Conservation (phyloP, 2,113 vertebrate genomes). For the Sphaerodactylus townsendi region DNA sequence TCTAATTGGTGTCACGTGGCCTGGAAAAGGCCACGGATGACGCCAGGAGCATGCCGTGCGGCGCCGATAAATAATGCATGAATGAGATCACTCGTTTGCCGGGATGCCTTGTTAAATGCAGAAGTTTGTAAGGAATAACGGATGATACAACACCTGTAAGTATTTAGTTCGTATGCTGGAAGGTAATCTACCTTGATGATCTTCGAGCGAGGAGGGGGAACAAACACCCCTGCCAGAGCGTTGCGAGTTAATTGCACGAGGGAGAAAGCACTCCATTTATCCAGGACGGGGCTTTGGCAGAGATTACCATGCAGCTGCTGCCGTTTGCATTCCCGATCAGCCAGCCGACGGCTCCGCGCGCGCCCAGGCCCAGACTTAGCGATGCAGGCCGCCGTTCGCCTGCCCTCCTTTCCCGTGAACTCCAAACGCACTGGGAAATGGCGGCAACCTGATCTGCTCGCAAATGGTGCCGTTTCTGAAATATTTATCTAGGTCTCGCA, state of each 20-base stretch:
- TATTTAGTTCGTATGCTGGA: slow-evolving; percentile 80
- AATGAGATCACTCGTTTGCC: slow-evolving; percentile 80
- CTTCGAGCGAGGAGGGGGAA: slow-evolving; percentile 58
- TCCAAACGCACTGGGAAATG: slow-evolving; percentile 68
- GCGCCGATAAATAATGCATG: slow-evolving; percentile 85
- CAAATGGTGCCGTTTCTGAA: slow-evolving; percentile 70
- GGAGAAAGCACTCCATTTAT: slow-evolving; percentile 78
- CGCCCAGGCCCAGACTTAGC: slow-evolving; percentile 54
- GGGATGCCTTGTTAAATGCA: slow-evolving; percentile 79
- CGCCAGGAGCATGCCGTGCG: slow-evolving; percentile 79
- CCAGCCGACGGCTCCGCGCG: slow-evolving; percentile 66
- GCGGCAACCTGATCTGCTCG: slow-evolving; percentile 57
- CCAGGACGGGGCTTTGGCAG: slow-evolving; percentile 77
- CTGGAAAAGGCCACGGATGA: slow-evolving; percentile 83
- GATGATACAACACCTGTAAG: slow-evolving; percentile 85
- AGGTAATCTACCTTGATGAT: slow-evolving; percentile 85
- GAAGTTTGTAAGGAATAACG: slow-evolving; percentile 82
- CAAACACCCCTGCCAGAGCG: slow-evolving; percentile 69
- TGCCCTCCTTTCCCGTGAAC: slow-evolving; percentile 70
- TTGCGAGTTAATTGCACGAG: slow-evolving; percentile 78
- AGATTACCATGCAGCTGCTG: slow-evolving; percentile 74
- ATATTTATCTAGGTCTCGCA: slow-evolving; percentile 73
- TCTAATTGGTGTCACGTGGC: slow-evolving; percentile 86
- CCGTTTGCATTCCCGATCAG: slow-evolving; percentile 66
- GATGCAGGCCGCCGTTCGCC: slow-evolving; percentile 60